Evolutionary conservation across 37 sponge, comb jelly and placozoan genomes (phyloP), one percentile per base, ranked within the genome.

Genomic region (Axinella damicornis): DNA sequence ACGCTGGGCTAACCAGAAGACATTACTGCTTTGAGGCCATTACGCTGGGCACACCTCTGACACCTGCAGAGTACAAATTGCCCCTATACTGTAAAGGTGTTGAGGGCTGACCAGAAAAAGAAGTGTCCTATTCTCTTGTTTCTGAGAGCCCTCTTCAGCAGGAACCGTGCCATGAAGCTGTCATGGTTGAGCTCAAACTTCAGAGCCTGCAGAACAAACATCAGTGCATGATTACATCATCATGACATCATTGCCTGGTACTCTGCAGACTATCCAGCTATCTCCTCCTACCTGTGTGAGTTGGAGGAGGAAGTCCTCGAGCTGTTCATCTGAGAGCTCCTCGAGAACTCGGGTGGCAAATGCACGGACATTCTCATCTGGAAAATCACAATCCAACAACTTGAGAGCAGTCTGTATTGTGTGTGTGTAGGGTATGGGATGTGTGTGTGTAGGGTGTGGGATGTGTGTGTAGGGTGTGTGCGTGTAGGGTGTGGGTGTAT

Each of bases 51-150:
- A 57, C 19, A 20, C 18, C 58, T 57, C 16, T 57, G 58, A 16
- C 19, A 57, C 58, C 58, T 57, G 19, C 16, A 57, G 18, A 57
- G 16, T 19, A 57, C 58, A 57, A 20, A 57, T 57, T 57, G 58
- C 19, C 19, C 58, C 19, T 19, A 20, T 16, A 57, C 18, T 57
- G 19, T 58, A 18, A 94, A n/a, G n/a, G n/a, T n/a, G n/a, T n/a
- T n/a, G n/a, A n/a, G n/a, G n/a, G n/a, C n/a, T n/a, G 11, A 27
- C 97, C 97, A 97, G 88, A 92, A 97, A 66, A 97, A 94, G 80
- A 84, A 86, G 83, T 94, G 91, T 17, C 97, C 97, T 55, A 94
- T 88, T 2, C 68, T 33, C 57, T 94, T 97, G 82, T 86, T 94
- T 16, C 33, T 65, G 28, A 97, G 83, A 27, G 97, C 97, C 67